phyloP scores from a whole-genome alignment of 2,888 invertebrate genomes.

The Eubasilissa splendida region DNA sequence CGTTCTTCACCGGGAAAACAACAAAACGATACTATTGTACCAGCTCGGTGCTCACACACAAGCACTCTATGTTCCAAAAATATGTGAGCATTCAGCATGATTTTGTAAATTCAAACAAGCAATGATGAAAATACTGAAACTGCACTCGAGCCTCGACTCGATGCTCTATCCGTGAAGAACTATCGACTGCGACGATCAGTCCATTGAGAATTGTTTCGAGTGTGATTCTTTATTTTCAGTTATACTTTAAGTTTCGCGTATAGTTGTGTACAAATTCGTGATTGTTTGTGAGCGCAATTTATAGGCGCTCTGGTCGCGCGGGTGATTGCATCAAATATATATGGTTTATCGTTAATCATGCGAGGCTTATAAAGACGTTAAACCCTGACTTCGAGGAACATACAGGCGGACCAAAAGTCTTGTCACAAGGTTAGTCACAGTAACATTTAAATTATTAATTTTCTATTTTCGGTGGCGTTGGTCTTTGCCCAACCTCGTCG shows the following conservation, averaged over 20 bases:
- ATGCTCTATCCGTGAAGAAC: background rate
- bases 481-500: too few species aligned
- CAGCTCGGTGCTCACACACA: background rate
- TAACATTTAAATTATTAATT: background rate
- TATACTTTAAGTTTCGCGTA: conserved; percentile 12
- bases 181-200: background rate
- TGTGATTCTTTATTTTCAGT: background rate
- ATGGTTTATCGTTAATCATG: conserved; percentile 38
- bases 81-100: background rate
- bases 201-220: background rate
- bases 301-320: conserved; percentile 31
- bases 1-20: too few species aligned
- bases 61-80: background rate
- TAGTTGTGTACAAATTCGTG: conserved; percentile 31
- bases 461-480: background rate
- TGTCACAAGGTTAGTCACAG: background rate
- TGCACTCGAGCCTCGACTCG: background rate
- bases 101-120: conserved; percentile 13
- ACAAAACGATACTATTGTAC: background rate
- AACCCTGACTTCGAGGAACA: conserved; percentile 18
- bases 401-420: conserved; percentile 2
- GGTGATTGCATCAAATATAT: conserved; percentile 37
- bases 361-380: conserved; percentile 38
- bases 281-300: conserved; percentile 34
- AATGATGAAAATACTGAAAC: background rate